A percentile compares a stretch with the other conserved stretches of the same genome.
These are phyloP conservation scores for Chiloscyllium plagiosum DNA, from an alignment of 2,113 vertebrate species.

Conservation along the genomic window DNA sequence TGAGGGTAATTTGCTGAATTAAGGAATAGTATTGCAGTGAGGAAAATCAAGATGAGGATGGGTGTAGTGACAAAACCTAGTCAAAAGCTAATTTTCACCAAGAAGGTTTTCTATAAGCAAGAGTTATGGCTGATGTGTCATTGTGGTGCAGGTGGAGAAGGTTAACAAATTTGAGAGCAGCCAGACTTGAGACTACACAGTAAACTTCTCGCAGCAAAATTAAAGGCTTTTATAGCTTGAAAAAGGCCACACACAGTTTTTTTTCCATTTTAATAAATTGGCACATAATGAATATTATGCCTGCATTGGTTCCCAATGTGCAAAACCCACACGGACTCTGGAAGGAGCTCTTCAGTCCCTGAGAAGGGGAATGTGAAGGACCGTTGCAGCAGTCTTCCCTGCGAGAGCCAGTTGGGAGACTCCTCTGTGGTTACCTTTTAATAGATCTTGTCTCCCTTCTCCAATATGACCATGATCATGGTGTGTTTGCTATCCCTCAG, in stretches of 20 bases:
- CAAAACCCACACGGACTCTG: not conserved
- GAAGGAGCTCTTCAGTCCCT: not conserved
- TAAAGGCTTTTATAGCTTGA: not conserved
- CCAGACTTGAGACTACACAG: not conserved
- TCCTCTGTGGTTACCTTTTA: not conserved
- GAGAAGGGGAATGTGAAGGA: not conserved
- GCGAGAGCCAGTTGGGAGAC: not conserved
- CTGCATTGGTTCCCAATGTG: not conserved
- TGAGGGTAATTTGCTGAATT: not conserved
- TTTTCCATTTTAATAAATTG: not conserved
- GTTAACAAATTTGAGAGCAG: not conserved
- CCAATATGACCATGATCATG: not conserved
- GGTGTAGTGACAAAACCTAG: not conserved
- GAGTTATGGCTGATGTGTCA: not conserved
- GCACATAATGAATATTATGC: too few relatives aligned
- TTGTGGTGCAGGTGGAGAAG: not conserved
- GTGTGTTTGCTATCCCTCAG: not conserved
- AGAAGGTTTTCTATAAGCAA: not conserved
- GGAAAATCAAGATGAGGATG: not conserved
- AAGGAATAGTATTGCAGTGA: not conserved
- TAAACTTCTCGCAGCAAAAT: not conserved
- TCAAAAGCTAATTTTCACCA: not conserved
- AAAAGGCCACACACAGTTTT: not conserved
- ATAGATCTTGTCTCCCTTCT: not conserved
- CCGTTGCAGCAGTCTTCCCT: not conserved